Conservation (phyloP, 2,113 vertebrate genomes). For the Phaethornis superciliosus region DNA sequence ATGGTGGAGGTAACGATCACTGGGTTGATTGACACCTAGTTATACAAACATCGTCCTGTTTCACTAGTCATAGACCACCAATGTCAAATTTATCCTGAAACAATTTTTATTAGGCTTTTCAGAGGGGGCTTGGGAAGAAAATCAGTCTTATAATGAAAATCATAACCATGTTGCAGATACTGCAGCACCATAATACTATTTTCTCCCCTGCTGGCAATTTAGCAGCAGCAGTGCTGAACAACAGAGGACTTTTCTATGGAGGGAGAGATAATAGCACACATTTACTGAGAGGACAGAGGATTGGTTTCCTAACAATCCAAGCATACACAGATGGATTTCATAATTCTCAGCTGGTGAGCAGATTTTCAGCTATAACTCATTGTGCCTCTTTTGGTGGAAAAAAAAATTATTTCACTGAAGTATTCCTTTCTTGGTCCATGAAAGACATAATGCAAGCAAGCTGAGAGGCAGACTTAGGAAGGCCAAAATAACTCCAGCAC, state of each 20-base stretch:
- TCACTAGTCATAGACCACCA: background rate
- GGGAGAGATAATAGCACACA: background rate
- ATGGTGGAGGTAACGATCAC: background rate
- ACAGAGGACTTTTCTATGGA: background rate
- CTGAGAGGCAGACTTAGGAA: background rate
- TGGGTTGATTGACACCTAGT: slow-evolving; percentile 3
- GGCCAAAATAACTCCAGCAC: background rate
- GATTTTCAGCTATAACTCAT: background rate
- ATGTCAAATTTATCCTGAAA: slow-evolving; percentile 11
- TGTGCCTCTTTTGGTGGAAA: background rate
- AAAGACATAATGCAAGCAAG: background rate
- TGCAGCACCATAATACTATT: background rate
- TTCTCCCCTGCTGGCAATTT: slow-evolving; percentile 21
- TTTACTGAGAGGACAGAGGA: background rate
- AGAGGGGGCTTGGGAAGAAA: background rate
- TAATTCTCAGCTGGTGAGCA: slow-evolving; percentile 25
- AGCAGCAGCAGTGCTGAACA: background rate
- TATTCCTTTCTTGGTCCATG: background rate
- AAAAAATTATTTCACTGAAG: slow-evolving; percentile 22
- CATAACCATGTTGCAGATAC: background rate
- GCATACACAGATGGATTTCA: background rate
- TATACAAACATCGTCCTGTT: slow-evolving; percentile 13
- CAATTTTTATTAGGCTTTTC: background rate
- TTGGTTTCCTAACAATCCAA: slow-evolving; percentile 9
- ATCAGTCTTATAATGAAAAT: slow-evolving; percentile 32